Conservation (phyloP, 2,113 vertebrate species). For the Ammodytes dubius region DNA sequence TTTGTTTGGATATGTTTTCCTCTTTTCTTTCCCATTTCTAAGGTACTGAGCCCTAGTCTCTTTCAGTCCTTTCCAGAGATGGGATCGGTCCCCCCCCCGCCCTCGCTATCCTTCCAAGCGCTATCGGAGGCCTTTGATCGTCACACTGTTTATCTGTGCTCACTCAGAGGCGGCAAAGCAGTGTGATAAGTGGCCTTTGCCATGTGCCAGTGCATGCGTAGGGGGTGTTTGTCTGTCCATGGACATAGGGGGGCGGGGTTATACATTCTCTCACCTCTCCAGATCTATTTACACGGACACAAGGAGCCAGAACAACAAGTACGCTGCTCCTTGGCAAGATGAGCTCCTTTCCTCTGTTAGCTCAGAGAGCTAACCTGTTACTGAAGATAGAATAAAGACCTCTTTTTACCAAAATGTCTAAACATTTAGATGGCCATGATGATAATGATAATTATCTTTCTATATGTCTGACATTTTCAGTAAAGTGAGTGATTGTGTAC, state of each 20-base stretch:
- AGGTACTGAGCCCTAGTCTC: constrained; percentile 42
- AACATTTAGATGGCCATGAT: background rate
- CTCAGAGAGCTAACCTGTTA: constrained; percentile 47
- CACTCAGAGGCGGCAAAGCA: constrained; percentile 64
- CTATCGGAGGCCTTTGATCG: constrained; percentile 74
- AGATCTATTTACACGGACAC: constrained; percentile 27
- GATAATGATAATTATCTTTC: background rate
- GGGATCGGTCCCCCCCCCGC: constrained; percentile 36
- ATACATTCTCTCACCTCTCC: constrained; percentile 34
- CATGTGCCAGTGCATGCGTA: constrained; percentile 37
- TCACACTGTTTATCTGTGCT: constrained; percentile 74
- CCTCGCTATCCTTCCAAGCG: constrained; percentile 8
- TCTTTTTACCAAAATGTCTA: constrained; percentile 12
- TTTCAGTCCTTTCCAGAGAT: constrained; percentile 64
- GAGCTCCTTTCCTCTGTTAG: constrained; percentile 36
- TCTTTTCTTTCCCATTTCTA: constrained; percentile 51
- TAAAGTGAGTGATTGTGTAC: background rate
- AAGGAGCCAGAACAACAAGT: constrained; percentile 46
- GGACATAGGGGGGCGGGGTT: constrained; percentile 44
- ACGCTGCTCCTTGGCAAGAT: constrained; percentile 35
- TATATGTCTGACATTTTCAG: background rate
- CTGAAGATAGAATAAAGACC: constrained; percentile 1
- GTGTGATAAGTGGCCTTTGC: constrained; percentile 73
- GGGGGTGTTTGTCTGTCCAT: constrained; percentile 48
- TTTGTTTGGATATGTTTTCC: constrained; percentile 47